Conservation (phyloP, 2,113 vertebrate genomes). For the Perca schrenkii region DNA sequence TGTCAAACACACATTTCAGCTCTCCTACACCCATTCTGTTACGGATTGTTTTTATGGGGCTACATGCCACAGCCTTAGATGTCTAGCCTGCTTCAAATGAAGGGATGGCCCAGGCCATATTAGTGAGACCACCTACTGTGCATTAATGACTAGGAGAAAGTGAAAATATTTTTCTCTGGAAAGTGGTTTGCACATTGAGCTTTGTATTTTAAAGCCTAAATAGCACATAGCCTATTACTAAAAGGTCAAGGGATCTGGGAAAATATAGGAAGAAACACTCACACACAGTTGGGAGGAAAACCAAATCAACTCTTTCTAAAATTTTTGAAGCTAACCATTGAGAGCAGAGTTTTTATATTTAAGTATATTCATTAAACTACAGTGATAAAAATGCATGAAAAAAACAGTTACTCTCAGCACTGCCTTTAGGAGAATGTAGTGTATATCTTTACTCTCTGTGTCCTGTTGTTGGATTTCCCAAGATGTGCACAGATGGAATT, state of each 20-base stretch:
- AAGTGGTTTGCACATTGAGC: conserved; percentile 49
- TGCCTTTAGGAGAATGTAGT: conserved; percentile 25
- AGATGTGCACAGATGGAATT: conserved; percentile 56
- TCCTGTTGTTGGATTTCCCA: conserved; percentile 9
- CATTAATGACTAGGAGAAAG: conserved; percentile 73
- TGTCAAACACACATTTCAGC: conserved; percentile 32
- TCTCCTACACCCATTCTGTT: conserved; percentile 30
- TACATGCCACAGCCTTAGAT: conserved; percentile 51
- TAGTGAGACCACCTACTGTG: conserved; percentile 70
- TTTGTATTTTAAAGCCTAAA: conserved; percentile 56
- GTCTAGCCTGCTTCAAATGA: conserved; percentile 58
- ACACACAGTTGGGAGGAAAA: conserved; percentile 25
- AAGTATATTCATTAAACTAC: conserved; percentile 40
- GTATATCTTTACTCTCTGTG: conserved; percentile 20
- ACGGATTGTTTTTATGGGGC: conserved; percentile 62
- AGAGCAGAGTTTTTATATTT: conserved; percentile 1
- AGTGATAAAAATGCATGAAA: conserved; percentile 21
- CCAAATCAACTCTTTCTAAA: conserved; percentile 44
- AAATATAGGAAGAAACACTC: conserved; percentile 43
- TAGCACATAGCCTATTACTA: conserved; percentile 63
- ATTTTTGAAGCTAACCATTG: conserved; percentile 48
- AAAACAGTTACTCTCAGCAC: conserved; percentile 28
- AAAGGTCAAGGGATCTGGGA: conserved; percentile 70
- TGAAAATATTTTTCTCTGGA: conserved; percentile 43
- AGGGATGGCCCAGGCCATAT: conserved; percentile 65